Conservation (phyloP, 2,113 vertebrate genomes). For the Lota lota region DNA sequence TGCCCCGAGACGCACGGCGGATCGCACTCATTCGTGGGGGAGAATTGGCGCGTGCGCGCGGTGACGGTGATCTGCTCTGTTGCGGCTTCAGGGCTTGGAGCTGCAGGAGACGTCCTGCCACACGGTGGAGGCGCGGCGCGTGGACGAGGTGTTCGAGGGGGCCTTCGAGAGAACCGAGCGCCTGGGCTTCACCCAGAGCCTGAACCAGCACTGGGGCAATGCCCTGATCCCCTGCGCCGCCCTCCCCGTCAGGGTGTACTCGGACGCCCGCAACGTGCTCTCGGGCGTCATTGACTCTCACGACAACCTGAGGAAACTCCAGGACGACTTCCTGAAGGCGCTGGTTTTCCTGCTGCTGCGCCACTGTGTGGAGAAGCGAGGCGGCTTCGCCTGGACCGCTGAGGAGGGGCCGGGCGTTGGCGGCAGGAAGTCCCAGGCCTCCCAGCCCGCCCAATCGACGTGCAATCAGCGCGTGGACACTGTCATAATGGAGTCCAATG, state of each 20-base stretch:
- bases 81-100: constrained; percentile 84
- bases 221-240: constrained; percentile 85
- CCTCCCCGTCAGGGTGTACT: constrained; percentile 86
- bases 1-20: too few species aligned
- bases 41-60: too few species aligned
- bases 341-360: constrained; percentile 90
- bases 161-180: constrained; percentile 84
- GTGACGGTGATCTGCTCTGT: neutral
- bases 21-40: too few species aligned
- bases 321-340: constrained; percentile 89
- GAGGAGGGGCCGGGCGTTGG: constrained; percentile 62
- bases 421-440: constrained; percentile 64
- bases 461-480: constrained; percentile 49
- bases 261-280: constrained; percentile 87
- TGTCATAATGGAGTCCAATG: constrained; percentile 52
- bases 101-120: constrained; percentile 97
- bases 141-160: constrained; percentile 92
- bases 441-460: constrained; percentile 61
- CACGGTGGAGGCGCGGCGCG: constrained; percentile 89
- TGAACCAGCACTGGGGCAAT: constrained; percentile 91
- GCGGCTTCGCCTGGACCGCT: constrained; percentile 50
- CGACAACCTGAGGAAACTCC: constrained; percentile 88
- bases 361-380: constrained; percentile 71
- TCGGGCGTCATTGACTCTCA: constrained; percentile 94
- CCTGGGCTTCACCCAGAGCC: constrained; percentile 68